These are phyloP conservation scores for Helicorthomorpha holstii DNA, from an alignment of 1,140 invertebrate species.

Conservation along the genomic window DNA sequence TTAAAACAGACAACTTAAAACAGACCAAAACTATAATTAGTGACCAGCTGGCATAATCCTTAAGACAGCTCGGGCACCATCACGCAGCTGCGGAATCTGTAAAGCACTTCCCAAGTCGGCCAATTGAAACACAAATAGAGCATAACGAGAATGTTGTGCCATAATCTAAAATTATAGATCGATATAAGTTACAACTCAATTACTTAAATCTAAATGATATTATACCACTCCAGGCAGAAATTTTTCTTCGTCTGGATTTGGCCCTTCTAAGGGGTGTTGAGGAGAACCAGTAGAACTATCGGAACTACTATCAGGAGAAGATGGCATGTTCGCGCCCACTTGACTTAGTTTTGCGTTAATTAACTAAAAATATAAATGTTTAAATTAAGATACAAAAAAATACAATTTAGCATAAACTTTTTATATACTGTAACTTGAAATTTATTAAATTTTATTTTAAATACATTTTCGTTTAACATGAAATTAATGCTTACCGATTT, in stretches of 20 bases:
- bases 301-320: slow-evolving; percentile 70
- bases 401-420: neutral
- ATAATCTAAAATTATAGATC: slow-evolving; percentile 34
- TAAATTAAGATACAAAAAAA: neutral
- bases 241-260: slow-evolving; percentile 68
- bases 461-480: neutral
- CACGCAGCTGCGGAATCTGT: slow-evolving; percentile 56
- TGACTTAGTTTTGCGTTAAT: slow-evolving; percentile 73
- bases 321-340: slow-evolving; percentile 59
- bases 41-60: slow-evolving; percentile 72
- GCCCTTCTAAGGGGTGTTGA: slow-evolving; percentile 53
- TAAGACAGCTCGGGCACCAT: slow-evolving; percentile 68
- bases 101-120: slow-evolving; percentile 72
- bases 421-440: too few species aligned
- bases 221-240: slow-evolving; percentile 76
- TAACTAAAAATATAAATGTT: slow-evolving; percentile 38
- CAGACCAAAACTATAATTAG: neutral
- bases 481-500: slow-evolving; percentile 54
- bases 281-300: slow-evolving; percentile 79
- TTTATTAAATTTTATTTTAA: too few species aligned
- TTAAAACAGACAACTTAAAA: neutral
- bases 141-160: slow-evolving; percentile 60
- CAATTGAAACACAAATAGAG: slow-evolving; percentile 76
- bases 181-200: neutral
- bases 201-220: slow-evolving; percentile 14